These are phyloP conservation scores for Phortica magna DNA, from an alignment of 2,888 invertebrate species.

Conservation along the genomic window DNA sequence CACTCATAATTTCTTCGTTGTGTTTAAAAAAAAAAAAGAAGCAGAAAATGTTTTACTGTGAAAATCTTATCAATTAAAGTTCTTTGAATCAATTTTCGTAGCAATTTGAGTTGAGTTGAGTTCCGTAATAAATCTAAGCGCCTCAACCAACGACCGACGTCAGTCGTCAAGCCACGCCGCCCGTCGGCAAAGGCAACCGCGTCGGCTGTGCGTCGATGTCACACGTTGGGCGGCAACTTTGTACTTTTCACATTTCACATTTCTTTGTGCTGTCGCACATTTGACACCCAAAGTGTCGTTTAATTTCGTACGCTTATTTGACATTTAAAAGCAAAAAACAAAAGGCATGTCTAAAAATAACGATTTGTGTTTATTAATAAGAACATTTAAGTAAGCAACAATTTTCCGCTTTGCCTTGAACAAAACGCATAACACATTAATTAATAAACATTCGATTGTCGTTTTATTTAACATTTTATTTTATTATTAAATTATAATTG, in stretches of 20 bases:
- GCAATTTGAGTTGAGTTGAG: too few relatives aligned
- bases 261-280: not conserved
- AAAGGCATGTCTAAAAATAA: constrained; percentile 9
- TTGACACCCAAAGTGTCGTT: not conserved
- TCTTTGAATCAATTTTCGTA: too few relatives aligned
- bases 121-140: too few relatives aligned
- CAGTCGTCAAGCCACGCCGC: not conserved
- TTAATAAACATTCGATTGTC: too few relatives aligned
- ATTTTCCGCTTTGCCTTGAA: too few relatives aligned
- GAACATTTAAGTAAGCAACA: too few relatives aligned
- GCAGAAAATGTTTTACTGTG: too few relatives aligned
- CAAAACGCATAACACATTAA: too few relatives aligned
- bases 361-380: too few relatives aligned
- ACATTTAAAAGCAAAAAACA: not conserved
- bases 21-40: too few relatives aligned
- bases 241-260: constrained; percentile 2
- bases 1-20: not conserved
- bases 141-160: not conserved
- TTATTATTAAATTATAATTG: not conserved
- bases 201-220: not conserved
- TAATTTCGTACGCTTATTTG: too few relatives aligned
- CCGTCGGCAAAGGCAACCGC: not conserved
- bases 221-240: not conserved
- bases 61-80: too few relatives aligned
- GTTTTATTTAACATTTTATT: not conserved